A percentile compares a stretch with the other conserved stretches of the same genome.
Conservation (phyloP, 2,797 vertebrate genomes). For the Pseudochirops corinnae region DNA sequence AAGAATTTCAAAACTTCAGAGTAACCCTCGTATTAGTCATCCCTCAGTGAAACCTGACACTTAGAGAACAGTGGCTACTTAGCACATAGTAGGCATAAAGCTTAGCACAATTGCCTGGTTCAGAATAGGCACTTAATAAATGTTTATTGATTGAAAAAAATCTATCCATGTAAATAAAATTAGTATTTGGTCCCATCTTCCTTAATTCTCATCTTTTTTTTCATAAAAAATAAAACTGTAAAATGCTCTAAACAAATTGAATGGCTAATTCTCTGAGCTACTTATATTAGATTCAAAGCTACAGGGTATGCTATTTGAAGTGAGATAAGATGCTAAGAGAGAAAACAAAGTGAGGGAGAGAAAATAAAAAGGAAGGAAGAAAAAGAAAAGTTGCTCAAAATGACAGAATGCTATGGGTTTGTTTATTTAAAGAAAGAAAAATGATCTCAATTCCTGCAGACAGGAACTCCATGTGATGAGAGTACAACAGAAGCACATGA, state of each 20-base stretch:
- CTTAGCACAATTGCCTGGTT: neutral
- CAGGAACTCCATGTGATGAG: slow-evolving; percentile 15
- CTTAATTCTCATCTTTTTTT: neutral
- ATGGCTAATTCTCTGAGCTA: neutral
- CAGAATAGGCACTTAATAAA: neutral
- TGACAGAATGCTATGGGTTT: neutral
- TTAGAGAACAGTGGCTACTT: neutral
- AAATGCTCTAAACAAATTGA: neutral
- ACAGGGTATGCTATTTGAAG: no score
- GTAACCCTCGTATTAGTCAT: neutral
- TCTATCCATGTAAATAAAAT: neutral
- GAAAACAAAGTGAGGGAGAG: neutral
- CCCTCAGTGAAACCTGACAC: neutral
- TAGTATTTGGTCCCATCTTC: neutral
- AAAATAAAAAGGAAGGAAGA: neutral
- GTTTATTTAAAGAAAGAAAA: slow-evolving; percentile 49
- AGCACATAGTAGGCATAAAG: neutral
- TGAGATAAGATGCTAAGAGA: neutral
- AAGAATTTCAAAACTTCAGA: neutral
- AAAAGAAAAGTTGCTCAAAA: neutral
- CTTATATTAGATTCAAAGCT: neutral
- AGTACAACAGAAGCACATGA: neutral
- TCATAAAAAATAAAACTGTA: neutral
- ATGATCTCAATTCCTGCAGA: neutral
- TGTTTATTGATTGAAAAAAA: neutral